Percentiles rank a stretch among this genome's conserved stretches.
phyloP scores from a whole-genome alignment of 2,797 vertebrate genomes.

The Prionace glauca region DNA sequence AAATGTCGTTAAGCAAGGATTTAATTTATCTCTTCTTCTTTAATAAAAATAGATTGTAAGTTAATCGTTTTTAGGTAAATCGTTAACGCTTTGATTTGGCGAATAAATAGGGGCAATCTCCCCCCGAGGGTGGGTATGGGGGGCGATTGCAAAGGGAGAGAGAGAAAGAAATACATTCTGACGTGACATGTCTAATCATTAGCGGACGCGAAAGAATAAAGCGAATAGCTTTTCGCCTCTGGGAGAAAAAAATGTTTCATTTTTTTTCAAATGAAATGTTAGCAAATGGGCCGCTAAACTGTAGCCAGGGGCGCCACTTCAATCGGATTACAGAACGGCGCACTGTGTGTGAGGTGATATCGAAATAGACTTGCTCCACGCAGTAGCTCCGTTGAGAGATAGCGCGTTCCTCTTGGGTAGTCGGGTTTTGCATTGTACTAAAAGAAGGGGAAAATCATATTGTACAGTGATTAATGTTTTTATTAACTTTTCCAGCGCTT shows the following conservation, averaged over 20 bases:
- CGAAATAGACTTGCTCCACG: background rate
- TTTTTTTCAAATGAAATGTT: slow-evolving; percentile 55
- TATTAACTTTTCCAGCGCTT: background rate
- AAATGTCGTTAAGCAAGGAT: background rate
- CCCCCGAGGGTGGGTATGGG: background rate
- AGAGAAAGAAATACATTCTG: slow-evolving; percentile 63
- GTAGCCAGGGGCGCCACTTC: slow-evolving; percentile 64
- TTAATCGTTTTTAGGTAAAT: slow-evolving; percentile 35
- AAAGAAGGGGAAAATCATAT: background rate
- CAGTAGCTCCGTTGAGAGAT: background rate
- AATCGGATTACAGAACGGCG: slow-evolving; percentile 46
- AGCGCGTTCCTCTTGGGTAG: background rate
- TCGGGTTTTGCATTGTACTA: background rate
- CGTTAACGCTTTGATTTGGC: background rate
- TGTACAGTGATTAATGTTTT: background rate
- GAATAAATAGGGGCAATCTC: background rate
- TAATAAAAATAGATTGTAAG: background rate
- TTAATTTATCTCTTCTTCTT: background rate
- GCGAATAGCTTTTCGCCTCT: slow-evolving; percentile 58
- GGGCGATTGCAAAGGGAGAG: too few relatives aligned
- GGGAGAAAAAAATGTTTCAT: slow-evolving; percentile 57
- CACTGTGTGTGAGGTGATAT: background rate
- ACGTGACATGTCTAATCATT: slow-evolving; percentile 90
- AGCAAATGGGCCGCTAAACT: slow-evolving; percentile 63
- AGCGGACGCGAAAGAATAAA: slow-evolving; percentile 68